Percentiles rank a stretch among this genome's conserved stretches.
These are phyloP conservation scores for Hydrocynus forskahlii DNA, from an alignment of 2,797 vertebrate species.

Conservation along the genomic window DNA sequence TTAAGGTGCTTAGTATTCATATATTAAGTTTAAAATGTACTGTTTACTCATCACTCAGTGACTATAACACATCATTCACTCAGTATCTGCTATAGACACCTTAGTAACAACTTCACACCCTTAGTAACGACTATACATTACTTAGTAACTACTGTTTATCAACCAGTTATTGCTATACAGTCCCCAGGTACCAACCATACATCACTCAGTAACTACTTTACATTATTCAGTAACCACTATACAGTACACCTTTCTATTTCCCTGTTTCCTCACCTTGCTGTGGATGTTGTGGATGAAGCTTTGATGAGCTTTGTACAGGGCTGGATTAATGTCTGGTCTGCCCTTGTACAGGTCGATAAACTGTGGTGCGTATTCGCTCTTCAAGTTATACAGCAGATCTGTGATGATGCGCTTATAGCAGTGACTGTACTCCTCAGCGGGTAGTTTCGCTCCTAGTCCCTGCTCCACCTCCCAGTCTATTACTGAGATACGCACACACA, in stretches of 20 bases:
- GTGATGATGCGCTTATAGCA: constrained; percentile 75
- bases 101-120: too few relatives aligned
- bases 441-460: constrained; percentile 60
- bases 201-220: not conserved
- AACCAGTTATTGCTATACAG: not conserved
- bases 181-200: not conserved
- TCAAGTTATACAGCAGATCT: constrained; percentile 71
- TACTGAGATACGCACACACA: constrained; percentile 57
- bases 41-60: not conserved
- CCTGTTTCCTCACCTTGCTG: constrained; percentile 60
- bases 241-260: not conserved
- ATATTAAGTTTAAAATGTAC: too few relatives aligned
- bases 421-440: constrained; percentile 70
- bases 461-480: constrained; percentile 73
- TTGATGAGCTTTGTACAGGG: constrained; percentile 64
- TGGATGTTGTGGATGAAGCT: constrained; percentile 65
- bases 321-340: constrained; percentile 64
- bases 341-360: constrained; percentile 67
- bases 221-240: not conserved
- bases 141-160: not conserved
- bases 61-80: not conserved
- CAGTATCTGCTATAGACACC: too few relatives aligned
- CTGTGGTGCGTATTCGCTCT: constrained; percentile 61
- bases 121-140: too few relatives aligned
- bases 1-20: not conserved